Base-by-base conservation (phyloP, 92 coral and sea anemone genomes). In the Phenganax stokvisi region DNA sequence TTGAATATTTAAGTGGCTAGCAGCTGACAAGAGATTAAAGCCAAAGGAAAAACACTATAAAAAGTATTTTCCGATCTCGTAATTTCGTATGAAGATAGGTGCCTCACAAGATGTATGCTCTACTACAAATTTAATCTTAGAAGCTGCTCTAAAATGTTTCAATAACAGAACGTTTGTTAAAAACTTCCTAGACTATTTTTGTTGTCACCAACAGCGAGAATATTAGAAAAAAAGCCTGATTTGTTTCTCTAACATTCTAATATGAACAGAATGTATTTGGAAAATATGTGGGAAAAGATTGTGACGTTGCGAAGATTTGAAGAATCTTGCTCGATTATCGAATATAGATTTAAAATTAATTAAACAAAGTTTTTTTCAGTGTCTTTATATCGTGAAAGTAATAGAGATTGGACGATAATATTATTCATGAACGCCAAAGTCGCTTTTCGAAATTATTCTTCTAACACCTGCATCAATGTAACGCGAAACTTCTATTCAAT, bases 11-110 rank as follows among this genome's bases (percentile, higher is more conserved):
- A 68, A 68, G 47, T 68, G 73, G 37, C 73, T 20, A 64, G 8
- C 70, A 68, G 73, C 73, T 68, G 73, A 68, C 47, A 68, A 12
- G 29, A 53, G 47, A 68, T 68, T 68, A 68, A 30, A 30, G 73
- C 13, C 7, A 37, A 37, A 5, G 6, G 30, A 28, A 30, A 68
- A 68, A 68, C 8, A 53, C 73, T 12, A 30, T 68, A 37, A 30
- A 10, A 53, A 12, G 73, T 30, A 37, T 68, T 68, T 68, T 17
- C 73, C 29, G 53, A 9, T 30, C 53, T 11, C 16, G 3, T 37
- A 30, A 53, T 17, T 37, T 10, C 15, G 13, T 68, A 68, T 68
- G 11, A 20, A 68, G 73, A 68, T 37, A 68, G 13, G 47, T 0
- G 0, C 1, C 5, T 12, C 1, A 68, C 31, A 68, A 30, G 13